A percentile compares a stretch with the other conserved stretches of the same genome.
Conservation (phyloP, 1,140 invertebrate species). For the Nilaparvata lugens region DNA sequence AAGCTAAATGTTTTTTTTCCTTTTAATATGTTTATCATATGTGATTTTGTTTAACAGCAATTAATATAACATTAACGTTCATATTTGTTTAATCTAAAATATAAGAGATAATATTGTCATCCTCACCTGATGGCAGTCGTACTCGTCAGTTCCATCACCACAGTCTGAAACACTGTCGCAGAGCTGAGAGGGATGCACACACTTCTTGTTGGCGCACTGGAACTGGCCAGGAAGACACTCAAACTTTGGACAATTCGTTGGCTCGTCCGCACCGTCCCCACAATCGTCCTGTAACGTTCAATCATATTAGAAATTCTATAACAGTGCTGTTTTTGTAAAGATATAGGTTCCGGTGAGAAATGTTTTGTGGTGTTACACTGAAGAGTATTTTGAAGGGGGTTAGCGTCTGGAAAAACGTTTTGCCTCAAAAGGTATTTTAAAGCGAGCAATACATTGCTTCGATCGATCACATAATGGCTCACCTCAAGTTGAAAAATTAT, state of each 20-base stretch:
- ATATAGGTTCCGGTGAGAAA: background rate
- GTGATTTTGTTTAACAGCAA: background rate
- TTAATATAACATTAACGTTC: background rate
- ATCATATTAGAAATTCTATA: too few species aligned
- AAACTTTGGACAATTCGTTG: conserved; percentile 54
- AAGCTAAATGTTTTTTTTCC: too few species aligned
- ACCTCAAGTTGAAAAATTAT: too few species aligned
- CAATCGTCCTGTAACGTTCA: too few species aligned
- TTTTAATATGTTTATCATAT: too few species aligned
- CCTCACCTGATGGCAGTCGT: conserved; percentile 23
- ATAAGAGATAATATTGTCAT: too few species aligned
- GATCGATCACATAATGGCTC: too few species aligned
- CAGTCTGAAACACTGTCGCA: conserved; percentile 63
- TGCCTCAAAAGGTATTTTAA: too few species aligned
- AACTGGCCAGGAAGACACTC: conserved; percentile 67
- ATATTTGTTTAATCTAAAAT: background rate
- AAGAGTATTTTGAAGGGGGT: background rate
- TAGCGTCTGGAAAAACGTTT: background rate
- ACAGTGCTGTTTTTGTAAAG: too few species aligned
- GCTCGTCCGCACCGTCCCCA: conserved; percentile 70
- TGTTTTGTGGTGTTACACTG: too few species aligned
- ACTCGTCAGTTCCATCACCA: conserved; percentile 51
- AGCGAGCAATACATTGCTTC: too few species aligned
- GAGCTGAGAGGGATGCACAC: conserved; percentile 57
- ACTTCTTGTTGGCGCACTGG: conserved; percentile 57